phyloP scores from a whole-genome alignment of 2,797 vertebrate species.

The Sebastiscus tertius region DNA sequence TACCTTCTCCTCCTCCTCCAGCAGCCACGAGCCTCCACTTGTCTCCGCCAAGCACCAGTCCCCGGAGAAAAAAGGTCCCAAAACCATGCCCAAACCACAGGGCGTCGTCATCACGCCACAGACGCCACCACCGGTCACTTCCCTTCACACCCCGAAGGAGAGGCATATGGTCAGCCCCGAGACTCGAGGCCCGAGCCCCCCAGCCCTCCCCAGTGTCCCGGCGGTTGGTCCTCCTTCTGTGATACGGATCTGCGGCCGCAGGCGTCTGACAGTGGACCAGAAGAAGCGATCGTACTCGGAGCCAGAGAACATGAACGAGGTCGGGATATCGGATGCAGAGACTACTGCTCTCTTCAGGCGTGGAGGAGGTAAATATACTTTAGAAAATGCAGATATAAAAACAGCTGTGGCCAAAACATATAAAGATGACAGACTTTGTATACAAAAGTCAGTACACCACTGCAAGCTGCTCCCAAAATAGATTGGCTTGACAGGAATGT shows the following conservation, averaged over 20 bases:
- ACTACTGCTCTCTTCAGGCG: slow-evolving; percentile 63
- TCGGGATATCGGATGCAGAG: slow-evolving; percentile 86
- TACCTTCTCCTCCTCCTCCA: slow-evolving; percentile 5
- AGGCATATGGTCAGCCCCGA: slow-evolving; percentile 86
- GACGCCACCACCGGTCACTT: slow-evolving; percentile 29
- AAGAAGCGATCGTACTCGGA: slow-evolving; percentile 96
- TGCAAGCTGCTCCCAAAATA: background rate
- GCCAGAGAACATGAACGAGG: slow-evolving; percentile 94
- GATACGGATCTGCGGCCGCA: slow-evolving; percentile 88
- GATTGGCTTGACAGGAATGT: background rate
- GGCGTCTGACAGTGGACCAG: slow-evolving; percentile 88
- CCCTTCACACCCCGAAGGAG: slow-evolving; percentile 90
- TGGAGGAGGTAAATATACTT: slow-evolving; percentile 63
- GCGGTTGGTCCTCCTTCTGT: slow-evolving; percentile 70
- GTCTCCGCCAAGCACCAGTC: slow-evolving; percentile 67
- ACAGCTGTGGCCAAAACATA: too few relatives aligned
- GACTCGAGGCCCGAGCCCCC: slow-evolving; percentile 31
- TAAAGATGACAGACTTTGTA: background rate
- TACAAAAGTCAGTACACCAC: background rate
- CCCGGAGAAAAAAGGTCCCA: slow-evolving; percentile 83
- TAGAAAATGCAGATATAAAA: background rate
- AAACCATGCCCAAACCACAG: slow-evolving; percentile 81
- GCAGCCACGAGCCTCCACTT: slow-evolving; percentile 33
- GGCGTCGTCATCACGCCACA: slow-evolving; percentile 26
- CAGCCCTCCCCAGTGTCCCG: slow-evolving; percentile 72